Percentiles rank a stretch among this genome's conserved stretches.
Evolutionary conservation across 2,797 vertebrate species (phyloP).

Genomic region (Zenarchopterus dispar): DNA sequence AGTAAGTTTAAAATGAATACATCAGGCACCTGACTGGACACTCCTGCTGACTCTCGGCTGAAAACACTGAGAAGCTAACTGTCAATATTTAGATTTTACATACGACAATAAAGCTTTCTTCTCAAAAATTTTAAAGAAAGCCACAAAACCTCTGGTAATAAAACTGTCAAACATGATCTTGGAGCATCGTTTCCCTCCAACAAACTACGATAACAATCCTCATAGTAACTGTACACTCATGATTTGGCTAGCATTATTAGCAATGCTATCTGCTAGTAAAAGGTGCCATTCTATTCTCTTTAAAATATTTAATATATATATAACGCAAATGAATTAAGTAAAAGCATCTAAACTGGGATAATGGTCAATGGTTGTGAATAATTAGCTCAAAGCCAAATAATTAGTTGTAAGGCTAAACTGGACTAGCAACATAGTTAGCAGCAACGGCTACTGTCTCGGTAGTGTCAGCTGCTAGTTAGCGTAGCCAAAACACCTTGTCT

Average conservation of each 20-base stretch:
- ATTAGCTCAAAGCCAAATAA: neutral
- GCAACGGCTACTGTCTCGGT: constrained; percentile 7
- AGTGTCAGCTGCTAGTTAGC: constrained; percentile 13
- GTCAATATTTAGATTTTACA: neutral
- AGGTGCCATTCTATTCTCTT: no score
- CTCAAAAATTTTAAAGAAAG: no score
- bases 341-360: fast-evolving
- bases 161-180: neutral
- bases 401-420: constrained; percentile 6
- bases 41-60: constrained; percentile 1
- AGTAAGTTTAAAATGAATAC: neutral
- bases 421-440: constrained; percentile 39
- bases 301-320: no score
- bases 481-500: neutral
- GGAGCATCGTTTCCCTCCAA: neutral
- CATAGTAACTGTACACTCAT: constrained; percentile 11
- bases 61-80: constrained; percentile 11
- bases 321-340: no score
- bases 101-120: no score
- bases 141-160: neutral
- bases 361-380: neutral
- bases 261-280: neutral
- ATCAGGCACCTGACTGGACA: constrained; percentile 8
- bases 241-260: constrained; percentile 42
- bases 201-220: neutral